Evolutionary conservation across 2,888 invertebrate species (phyloP), one percentile per base, ranked within the genome.

Genomic region (Morpho achilles): DNA sequence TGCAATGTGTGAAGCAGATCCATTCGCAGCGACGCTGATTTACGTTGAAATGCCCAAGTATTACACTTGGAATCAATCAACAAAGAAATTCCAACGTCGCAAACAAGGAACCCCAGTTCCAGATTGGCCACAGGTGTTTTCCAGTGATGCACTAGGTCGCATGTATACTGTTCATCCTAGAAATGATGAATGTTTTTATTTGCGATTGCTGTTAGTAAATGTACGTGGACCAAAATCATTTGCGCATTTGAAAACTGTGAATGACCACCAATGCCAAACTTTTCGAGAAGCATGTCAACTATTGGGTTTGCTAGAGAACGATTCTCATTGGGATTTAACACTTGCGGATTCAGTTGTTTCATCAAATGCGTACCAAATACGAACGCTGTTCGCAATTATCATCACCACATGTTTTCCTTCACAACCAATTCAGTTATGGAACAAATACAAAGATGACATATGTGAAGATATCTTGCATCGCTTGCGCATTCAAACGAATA

Each of bases 161-260:
- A 50, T 77, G 59, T 80, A 77, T 56, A 63, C 75, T 58, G 73
- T 76, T n/a, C 72, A 75, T 69, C 73, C 73, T 6, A 76, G 63
- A 55, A 64, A 73, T 44, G 62, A 57, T 41, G 70, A 75, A 56
- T 77, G 71, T 62, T 79, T 64, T 66, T 74, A 74, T 66, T 69
- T 78, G 52, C 70, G 75, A n/a, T 58, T 78, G 57, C 60, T 67
- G 39, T 59, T 79, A 53, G 61, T 73, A 10, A 71, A 73, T 68
- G 69, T 78, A 23, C 66, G 66, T 59, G 71, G 69, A 3, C 67
- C 69, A 62, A 70, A 46, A 52, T 61, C 55, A n/a, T 62, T 62
- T 32, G 2, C 56, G 58, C 59, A 61, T 44, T 40, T 66, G 44
- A 58, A 56, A 67, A 65, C 64, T 51, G 65, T 69, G 56, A n/a